Percentiles rank a stretch among this genome's conserved stretches.
These are phyloP conservation scores for Lutjanus campechanus DNA, from an alignment of 2,797 vertebrate genomes.

Conservation along the genomic window DNA sequence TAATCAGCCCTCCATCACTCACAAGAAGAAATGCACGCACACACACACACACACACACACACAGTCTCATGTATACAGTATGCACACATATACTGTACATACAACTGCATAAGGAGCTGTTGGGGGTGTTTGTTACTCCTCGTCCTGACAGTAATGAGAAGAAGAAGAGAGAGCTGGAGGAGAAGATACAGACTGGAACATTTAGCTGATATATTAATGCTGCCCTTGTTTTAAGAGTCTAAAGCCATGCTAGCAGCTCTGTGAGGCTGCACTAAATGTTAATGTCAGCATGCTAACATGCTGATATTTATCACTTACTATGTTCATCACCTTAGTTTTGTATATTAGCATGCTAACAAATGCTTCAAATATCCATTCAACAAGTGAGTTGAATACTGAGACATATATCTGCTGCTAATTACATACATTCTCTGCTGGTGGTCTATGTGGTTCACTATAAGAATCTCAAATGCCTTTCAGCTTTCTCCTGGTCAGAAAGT, in stretches of 20 bases:
- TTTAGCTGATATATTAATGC: conserved; percentile 15
- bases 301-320: not conserved
- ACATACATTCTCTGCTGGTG: not conserved
- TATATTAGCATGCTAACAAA: not conserved
- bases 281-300: not conserved
- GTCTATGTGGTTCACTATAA: not conserved
- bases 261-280: not conserved
- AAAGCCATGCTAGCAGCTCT: not conserved
- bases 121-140: conserved; percentile 78
- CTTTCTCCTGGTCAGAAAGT: not conserved
- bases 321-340: not conserved
- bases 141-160: conserved; percentile 84
- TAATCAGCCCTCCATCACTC: conserved; percentile 92
- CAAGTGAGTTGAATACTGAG: not conserved
- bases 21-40: conserved; percentile 19
- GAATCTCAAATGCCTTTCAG: not conserved
- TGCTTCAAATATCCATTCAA: not conserved
- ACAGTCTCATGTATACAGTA: conserved; percentile 4
- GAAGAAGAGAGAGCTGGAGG: conserved; percentile 33
- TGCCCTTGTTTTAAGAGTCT: not conserved
- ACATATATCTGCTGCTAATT: no score
- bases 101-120: conserved; percentile 40
- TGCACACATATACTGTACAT: conserved; percentile 9
- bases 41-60: not conserved
- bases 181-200: conserved; percentile 1